Evolutionary conservation across 2,797 vertebrate genomes (phyloP).

Genomic region (Nyctalus aviator): DNA sequence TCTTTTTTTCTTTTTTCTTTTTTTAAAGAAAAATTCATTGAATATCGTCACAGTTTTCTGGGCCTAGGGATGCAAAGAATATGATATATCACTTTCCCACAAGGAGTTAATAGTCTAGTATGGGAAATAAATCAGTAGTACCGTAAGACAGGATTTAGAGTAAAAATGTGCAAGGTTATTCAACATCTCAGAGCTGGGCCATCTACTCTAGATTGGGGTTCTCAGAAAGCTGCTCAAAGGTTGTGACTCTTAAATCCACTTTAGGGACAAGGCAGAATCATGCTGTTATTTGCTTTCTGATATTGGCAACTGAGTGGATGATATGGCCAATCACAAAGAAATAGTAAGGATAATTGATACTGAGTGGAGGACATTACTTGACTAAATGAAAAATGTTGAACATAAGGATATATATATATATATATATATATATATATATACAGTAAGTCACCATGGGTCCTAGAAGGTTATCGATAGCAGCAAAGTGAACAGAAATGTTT

Average conservation of each 20-base stretch:
- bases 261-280: background rate
- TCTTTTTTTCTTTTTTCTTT: background rate
- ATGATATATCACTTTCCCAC: background rate
- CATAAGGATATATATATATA: too few species aligned
- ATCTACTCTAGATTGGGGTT: background rate
- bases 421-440: background rate
- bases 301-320: background rate
- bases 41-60: background rate
- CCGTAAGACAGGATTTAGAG: background rate
- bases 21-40: background rate
- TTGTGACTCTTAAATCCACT: background rate
- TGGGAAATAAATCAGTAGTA: constrained; percentile 4
- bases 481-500: background rate
- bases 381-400: background rate
- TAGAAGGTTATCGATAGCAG: background rate
- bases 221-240: background rate
- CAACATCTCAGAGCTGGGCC: background rate
- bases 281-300: background rate
- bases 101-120: background rate
- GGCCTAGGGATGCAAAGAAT: background rate
- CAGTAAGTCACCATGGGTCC: background rate
- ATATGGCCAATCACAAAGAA: background rate
- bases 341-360: background rate
- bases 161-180: background rate
- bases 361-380: background rate